Base-by-base conservation (phyloP, 2,888 invertebrate species). In the Schrankia costaestrigalis region DNA sequence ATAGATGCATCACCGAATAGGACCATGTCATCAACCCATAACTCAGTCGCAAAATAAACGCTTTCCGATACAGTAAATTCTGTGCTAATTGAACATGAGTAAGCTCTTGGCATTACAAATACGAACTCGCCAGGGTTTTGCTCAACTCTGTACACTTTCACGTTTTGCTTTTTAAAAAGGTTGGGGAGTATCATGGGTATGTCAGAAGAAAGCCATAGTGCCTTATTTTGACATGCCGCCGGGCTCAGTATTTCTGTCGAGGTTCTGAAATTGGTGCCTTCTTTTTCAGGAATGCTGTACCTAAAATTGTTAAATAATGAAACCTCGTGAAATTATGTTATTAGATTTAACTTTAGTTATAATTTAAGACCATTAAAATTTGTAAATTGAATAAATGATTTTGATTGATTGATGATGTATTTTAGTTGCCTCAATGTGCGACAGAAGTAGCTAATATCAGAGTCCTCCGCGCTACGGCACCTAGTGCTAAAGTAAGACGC, bases 21-120 rank as follows among this genome's bases (percentile, higher is more conserved):
- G n/a, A n/a, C n/a, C n/a, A n/a, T n/a, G 2, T 90, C 87, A 29
- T 91, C 87, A 0, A 97, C 82, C 96, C 97, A 98, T 0, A 91
- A 90, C 1, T 91, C 87, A 4, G 94, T 92, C 0, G 97, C 97
- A 63, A 96, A 97, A 71, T 97, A 97, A 0, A 97, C 96, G 63
- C 97, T 97, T 70, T 98, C 98, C 0, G 97, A 95, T 0, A 97
- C 92, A 0, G 94, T 92, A 68, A 95, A 97, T 0, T 97, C 97
- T 0, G 96, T 95, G 47, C 94, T 94, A 41, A 98, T 90, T 23
- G 95, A 95, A 0, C 95, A 94, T 0, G 97, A 96, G 67, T 95
- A 97, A 0, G 96, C 94, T 64, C 75, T 71, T 0, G 97, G 97
- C 71, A 97, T 96, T 1, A 97, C 95, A 0, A 98, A 90, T 13